Conservation (phyloP, 1,140 invertebrate species). For the Tetramorium alpestre region DNA sequence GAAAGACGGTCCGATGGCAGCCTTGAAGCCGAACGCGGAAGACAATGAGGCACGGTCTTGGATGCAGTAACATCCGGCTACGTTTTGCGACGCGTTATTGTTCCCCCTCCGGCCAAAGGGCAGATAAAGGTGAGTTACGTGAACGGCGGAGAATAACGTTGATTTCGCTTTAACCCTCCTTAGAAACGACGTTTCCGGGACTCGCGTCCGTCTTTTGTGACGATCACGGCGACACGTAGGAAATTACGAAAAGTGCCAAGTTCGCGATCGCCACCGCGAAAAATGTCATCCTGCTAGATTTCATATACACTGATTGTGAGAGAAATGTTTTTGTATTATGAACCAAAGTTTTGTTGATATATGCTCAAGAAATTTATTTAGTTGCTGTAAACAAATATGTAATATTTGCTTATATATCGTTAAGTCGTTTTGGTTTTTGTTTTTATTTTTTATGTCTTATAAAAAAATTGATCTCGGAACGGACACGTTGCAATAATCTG, state of each 20-base stretch:
- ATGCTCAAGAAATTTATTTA: no score
- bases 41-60: conserved; percentile 49
- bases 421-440: no score
- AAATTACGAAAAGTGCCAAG: conserved; percentile 38
- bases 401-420: no score
- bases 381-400: no score
- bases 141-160: conserved; percentile 28
- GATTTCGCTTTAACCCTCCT: conserved; percentile 44
- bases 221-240: conserved; percentile 7
- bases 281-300: not conserved
- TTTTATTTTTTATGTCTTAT: not conserved
- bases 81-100: conserved; percentile 61
- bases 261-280: conserved; percentile 6
- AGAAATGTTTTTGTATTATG: no score
- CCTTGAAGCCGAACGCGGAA: conserved; percentile 55
- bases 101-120: conserved; percentile 7
- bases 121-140: conserved; percentile 30
- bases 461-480: not conserved
- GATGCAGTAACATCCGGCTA: conserved; percentile 66
- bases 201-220: not conserved
- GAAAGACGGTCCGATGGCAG: conserved; percentile 53
- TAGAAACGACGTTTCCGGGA: conserved; percentile 27
- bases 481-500: not conserved
- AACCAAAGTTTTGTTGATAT: no score
- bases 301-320: not conserved